A percentile compares a stretch with the other conserved stretches of the same genome.
Conservation (phyloP, 2,888 invertebrate species). For the Strigamia maritima region DNA sequence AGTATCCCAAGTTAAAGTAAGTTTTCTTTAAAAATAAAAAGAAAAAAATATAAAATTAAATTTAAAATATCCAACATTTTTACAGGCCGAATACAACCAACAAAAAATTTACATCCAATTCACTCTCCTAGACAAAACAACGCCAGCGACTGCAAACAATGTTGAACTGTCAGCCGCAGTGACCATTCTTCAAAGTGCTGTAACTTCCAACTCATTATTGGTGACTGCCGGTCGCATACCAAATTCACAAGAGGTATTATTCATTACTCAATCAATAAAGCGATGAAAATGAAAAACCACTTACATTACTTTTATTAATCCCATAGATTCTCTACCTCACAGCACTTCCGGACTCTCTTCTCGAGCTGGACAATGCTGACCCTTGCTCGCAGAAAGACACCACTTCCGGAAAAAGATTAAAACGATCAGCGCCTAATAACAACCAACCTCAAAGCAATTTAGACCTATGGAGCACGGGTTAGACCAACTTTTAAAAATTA, state of each 20-base stretch:
- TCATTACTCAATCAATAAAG: no score
- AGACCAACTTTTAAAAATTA: no score
- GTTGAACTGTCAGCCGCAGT: neutral
- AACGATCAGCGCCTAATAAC: neutral
- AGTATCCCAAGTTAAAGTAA: neutral
- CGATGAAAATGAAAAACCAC: no score
- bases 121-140: neutral
- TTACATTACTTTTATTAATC: no score
- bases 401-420: neutral
- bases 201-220: neutral
- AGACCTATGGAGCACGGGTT: neutral
- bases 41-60: neutral
- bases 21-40: neutral
- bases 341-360: neutral
- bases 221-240: neutral
- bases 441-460: neutral
- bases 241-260: neutral
- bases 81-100: neutral
- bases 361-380: neutral
- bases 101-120: neutral
- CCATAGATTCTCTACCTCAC: neutral
- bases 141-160: neutral
- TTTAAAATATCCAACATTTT: neutral
- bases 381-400: neutral
- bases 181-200: neutral